Percentiles rank a stretch among this genome's conserved stretches.
These are phyloP conservation scores for Periophthalmus magnuspinnatus DNA, from an alignment of 2,797 vertebrate genomes.

Conservation along the genomic window DNA sequence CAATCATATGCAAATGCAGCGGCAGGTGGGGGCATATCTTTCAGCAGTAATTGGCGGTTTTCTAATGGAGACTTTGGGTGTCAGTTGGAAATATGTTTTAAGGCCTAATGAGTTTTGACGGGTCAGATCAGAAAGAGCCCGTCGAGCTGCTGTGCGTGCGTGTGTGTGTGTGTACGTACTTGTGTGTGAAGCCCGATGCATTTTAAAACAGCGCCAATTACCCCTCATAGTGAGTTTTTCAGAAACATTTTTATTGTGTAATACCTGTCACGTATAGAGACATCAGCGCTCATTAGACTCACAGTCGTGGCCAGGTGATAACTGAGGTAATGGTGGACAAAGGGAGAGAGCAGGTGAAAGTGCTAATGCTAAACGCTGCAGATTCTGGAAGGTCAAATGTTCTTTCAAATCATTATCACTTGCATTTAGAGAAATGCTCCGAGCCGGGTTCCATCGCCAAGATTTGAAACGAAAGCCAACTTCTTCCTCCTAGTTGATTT, in stretches of 20 bases:
- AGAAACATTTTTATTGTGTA: conserved; percentile 82
- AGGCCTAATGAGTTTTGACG: conserved; percentile 81
- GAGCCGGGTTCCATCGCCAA: conserved; percentile 38
- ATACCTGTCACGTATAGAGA: conserved; percentile 75
- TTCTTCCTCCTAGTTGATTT: too few species aligned
- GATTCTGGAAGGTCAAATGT: conserved; percentile 70
- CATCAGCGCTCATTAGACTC: conserved; percentile 78
- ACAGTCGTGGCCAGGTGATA: conserved; percentile 66
- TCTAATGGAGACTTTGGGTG: conserved; percentile 81
- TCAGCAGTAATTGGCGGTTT: conserved; percentile 79
- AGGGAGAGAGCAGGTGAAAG: conserved; percentile 54
- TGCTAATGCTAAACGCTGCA: conserved; percentile 64
- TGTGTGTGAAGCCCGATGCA: conserved; percentile 71
- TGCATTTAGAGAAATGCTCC: conserved; percentile 38
- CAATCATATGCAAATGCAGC: conserved; percentile 81
- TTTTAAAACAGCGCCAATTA: conserved; percentile 84
- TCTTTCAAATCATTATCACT: conserved; percentile 70
- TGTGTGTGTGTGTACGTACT: conserved; percentile 11
- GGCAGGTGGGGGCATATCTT: conserved; percentile 76
- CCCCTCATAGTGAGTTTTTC: conserved; percentile 76
- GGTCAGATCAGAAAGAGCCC: conserved; percentile 76
- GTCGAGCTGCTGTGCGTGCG: conserved; percentile 49
- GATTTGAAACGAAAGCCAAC: conserved; percentile 31
- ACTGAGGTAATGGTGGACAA: conserved; percentile 65
- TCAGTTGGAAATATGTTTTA: conserved; percentile 82